A percentile compares a stretch with the other conserved stretches of the same genome.
Conservation (phyloP, 2,113 vertebrate genomes). For the Rhizomys pruinosus region DNA sequence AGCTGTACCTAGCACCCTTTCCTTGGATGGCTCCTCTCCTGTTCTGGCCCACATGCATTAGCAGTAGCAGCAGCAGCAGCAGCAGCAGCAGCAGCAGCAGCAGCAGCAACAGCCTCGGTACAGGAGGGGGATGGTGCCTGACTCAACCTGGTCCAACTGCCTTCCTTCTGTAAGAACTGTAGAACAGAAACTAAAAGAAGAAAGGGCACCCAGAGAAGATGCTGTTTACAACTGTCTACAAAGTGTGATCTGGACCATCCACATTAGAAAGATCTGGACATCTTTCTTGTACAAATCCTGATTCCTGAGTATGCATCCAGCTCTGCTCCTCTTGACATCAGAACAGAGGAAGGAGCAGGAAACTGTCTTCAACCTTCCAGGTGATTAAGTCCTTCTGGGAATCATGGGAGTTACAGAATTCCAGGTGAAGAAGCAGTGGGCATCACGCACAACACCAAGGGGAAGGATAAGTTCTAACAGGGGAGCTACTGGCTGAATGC, state of each 20-base stretch:
- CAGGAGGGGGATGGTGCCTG: neutral
- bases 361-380: neutral
- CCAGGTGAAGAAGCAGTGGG: neutral
- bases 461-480: neutral
- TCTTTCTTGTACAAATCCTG: neutral
- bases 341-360: neutral
- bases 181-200: constrained; percentile 12
- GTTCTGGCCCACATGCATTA: neutral
- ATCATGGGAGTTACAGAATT: neutral
- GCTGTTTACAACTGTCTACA: neutral
- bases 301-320: neutral
- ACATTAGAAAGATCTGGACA: too few species aligned
- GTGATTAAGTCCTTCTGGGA: neutral
- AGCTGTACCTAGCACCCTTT: rapidly evolving
- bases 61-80: too few species aligned
- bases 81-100: too few species aligned
- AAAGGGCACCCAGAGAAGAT: neutral
- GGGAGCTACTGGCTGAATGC: neutral
- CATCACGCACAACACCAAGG: too few species aligned
- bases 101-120: neutral
- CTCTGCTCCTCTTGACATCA: neutral
- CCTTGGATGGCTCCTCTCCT: neutral
- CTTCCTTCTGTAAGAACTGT: neutral
- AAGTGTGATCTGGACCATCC: neutral
- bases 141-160: neutral